Base-by-base conservation (phyloP, 2,888 invertebrate genomes). In the Lochmaea capreae region DNA sequence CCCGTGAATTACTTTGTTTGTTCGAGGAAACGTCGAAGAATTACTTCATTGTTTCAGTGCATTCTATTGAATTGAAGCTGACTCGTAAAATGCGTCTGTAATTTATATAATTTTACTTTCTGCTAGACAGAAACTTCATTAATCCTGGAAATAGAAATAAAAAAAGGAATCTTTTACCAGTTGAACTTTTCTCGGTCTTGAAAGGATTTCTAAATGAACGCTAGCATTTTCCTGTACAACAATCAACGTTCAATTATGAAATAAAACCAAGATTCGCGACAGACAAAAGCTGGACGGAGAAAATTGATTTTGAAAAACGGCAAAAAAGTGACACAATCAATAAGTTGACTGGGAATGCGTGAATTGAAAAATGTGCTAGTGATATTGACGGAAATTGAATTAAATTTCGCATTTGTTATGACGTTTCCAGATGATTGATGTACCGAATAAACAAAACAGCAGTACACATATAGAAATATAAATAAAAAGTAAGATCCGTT, bases 361-460 rank as follows among this genome's bases (percentile, higher is more conserved):
- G 71, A 75, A 72, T 72, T 73, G 75, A 74, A 75, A 77, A 78
- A 77, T 73, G 77, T 73, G 72, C 72, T 68, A 72, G 72, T 77
- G 67, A 77, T 75, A 73, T 61, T 71, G 69, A 73, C 71, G 73
- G 65, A 81, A 80, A 82, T 84, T 85, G 84, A 84, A 85, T 85
- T 85, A 85, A 85, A 85, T 84, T 84, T 81, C 81, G 81, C 81
- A 83, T 79, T 83, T 80, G 83, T 78, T 81, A 83, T 82, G 84
- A 84, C 83, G 63, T 81, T 81, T 79, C 81, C 79, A 77, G 81
- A 84, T 86, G 85, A 85, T 86, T 86, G 85, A 86, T 85, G 85
- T 82, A 78, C 78, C 80, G 79, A 82, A 84, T 84, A 84, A 84
- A 84, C 83, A 85, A 84, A 84, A 83, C 81, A 80, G 79, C 77